Evolutionary conservation across 2,888 invertebrate genomes (phyloP), one percentile per base, ranked within the genome.

Genomic region (Macrosoma leucophasiata): DNA sequence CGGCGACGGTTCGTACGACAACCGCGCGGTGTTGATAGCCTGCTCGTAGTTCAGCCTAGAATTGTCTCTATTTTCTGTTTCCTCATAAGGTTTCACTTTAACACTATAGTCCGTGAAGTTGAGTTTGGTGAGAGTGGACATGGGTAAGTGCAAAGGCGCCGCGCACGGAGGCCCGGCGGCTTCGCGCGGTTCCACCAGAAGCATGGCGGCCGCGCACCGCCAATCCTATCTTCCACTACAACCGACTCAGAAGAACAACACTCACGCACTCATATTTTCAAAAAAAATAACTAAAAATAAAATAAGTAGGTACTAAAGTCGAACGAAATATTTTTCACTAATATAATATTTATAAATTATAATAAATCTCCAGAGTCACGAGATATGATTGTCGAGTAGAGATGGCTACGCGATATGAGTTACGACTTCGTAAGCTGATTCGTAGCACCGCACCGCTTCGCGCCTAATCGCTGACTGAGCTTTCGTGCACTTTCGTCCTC

Each of bases 111-210:
- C 84, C 58, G 82, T 62, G 57, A 81, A 81, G 57, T 74, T 75
- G 19, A 81, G 66, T 45, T 82, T 82, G 14, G 82, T 73, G 35
- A 79, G 65, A 24, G 79, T 61, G 51, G 82, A 81, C 84, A 82
- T 82, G 43, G 79, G 76, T 49, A 71, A 52, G 66, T 78, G 77
- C 27, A 77, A 54, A 48, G 74, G 76, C 59, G 71, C 72, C 68
- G 70, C 70, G 66, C 75, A 76, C 66, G 79, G 74, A 46, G 79
- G 79, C 73, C 90, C 91, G 77, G 91, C 90, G 68, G 90, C 89
- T 84, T 91, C 91, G 70, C 89, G 88, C 59, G 89, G 88, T 87
- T 91, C 90, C 77, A 91, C 91, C 66, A 91, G 87, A 74, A 91
- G 90, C 91, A 91, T 91, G 74, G 87, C 86, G 77, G 85, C 77